Percentiles rank a stretch among this genome's conserved stretches.
These are phyloP conservation scores for Dorcus parallelipipedus DNA, from an alignment of 2,888 invertebrate species.

Conservation along the genomic window DNA sequence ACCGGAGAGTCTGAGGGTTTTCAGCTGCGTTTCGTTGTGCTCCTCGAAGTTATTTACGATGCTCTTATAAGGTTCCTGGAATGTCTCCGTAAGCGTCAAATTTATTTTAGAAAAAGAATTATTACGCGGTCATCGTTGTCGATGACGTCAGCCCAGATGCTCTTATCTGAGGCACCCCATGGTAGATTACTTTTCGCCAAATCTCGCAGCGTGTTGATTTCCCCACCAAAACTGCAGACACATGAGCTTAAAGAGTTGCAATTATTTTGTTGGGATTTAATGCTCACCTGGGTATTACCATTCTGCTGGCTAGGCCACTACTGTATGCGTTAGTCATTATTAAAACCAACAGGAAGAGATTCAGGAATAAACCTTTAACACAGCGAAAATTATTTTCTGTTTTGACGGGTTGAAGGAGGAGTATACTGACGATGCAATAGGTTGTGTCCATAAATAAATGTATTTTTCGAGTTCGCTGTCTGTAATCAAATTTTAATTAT, in stretches of 20 bases:
- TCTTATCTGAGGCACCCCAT: not conserved
- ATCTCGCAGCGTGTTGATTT: conserved; percentile 3
- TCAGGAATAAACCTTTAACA: not conserved
- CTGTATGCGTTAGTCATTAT: not conserved
- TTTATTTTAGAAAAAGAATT: too few relatives aligned
- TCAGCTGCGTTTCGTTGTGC: conserved; percentile 2
- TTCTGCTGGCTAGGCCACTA: not conserved
- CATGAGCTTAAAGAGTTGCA: not conserved
- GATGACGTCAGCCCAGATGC: not conserved
- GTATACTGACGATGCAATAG: not conserved
- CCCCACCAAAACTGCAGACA: not conserved
- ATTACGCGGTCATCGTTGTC: conserved; percentile 1
- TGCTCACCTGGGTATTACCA: not conserved
- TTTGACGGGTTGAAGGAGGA: conserved; percentile 1
- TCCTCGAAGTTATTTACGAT: not conserved
- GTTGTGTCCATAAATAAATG: too few relatives aligned
- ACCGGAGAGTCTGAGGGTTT: not conserved
- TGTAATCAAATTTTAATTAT: too few relatives aligned
- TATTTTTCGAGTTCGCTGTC: too few relatives aligned
- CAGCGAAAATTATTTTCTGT: not conserved
- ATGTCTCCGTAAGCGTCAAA: not conserved
- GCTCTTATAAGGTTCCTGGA: conserved; percentile 1
- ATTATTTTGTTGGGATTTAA: not conserved
- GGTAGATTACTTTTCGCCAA: not conserved
- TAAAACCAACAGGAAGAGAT: not conserved